A percentile compares a stretch with the other conserved stretches of the same genome.
Conservation (phyloP, 2,888 invertebrate genomes). For the Lepidocyrtoides sp. region DNA sequence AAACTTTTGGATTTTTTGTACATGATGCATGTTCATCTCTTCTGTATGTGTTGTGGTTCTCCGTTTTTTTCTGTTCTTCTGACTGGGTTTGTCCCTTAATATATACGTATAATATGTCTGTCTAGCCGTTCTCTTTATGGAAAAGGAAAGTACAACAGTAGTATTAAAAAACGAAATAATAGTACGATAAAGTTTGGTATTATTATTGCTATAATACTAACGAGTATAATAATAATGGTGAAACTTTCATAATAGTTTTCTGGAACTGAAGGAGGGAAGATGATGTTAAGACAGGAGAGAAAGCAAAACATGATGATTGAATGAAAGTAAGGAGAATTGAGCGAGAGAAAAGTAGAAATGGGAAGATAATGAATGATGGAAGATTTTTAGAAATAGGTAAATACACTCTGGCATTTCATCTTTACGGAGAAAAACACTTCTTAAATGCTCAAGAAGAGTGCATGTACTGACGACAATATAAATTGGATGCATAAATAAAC, state of each 20-base stretch:
- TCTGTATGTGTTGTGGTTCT: slow-evolving; percentile 30
- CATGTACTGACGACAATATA: no score
- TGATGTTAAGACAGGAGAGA: slow-evolving; percentile 41
- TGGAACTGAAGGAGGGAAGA: slow-evolving; percentile 36
- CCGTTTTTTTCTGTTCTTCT: slow-evolving; percentile 10
- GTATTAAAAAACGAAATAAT: not conserved
- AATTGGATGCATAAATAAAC: no score
- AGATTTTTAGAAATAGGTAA: not conserved
- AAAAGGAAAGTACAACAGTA: slow-evolving; percentile 20
- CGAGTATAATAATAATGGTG: slow-evolving; percentile 54
- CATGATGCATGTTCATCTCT: slow-evolving; percentile 8
- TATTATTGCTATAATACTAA: slow-evolving; percentile 29
- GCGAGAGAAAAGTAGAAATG: slow-evolving; percentile 25
- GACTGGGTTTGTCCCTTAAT: slow-evolving; percentile 25
- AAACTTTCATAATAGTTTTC: slow-evolving; percentile 54
- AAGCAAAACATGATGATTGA: slow-evolving; percentile 54
- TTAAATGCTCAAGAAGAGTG: no score
- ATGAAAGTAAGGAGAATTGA: slow-evolving; percentile 30
- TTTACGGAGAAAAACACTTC: not conserved
- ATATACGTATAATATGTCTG: slow-evolving; percentile 16
- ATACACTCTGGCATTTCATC: not conserved
- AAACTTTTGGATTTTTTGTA: slow-evolving; percentile 48
- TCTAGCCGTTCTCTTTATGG: slow-evolving; percentile 24
- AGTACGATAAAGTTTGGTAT: slow-evolving; percentile 15
- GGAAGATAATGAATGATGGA: slow-evolving; percentile 55